Evolutionary conservation across 2,888 invertebrate species (phyloP).

Genomic region (Mesopsocus fuscifrons): DNA sequence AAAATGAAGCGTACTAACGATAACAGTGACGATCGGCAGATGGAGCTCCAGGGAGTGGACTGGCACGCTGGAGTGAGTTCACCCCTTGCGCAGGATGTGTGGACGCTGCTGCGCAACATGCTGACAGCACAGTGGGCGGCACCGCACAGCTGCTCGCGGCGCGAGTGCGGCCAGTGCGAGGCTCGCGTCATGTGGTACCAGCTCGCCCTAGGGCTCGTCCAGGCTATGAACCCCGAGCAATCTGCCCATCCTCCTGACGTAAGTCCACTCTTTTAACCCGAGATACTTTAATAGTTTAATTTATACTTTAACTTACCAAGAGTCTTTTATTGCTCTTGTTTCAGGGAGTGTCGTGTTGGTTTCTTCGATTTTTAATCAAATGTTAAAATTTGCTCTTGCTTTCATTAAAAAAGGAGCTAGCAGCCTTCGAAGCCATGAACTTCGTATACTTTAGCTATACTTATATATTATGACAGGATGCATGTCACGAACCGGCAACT

Average conservation of each 20-base stretch:
- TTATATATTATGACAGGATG: too few species aligned
- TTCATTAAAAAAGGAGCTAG: too few species aligned
- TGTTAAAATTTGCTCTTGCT: too few species aligned
- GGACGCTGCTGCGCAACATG: conserved; percentile 54
- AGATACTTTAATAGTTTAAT: conserved; percentile 5
- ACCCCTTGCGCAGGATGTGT: conserved; percentile 51
- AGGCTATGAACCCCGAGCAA: conserved; percentile 56
- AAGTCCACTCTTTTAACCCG: conserved; percentile 23
- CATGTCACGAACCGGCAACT: too few species aligned
- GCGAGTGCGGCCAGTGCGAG: conserved; percentile 81
- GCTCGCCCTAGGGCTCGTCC: conserved; percentile 57
- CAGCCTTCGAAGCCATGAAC: too few species aligned
- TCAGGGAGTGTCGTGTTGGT: too few species aligned
- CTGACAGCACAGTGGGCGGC: conserved; percentile 51
- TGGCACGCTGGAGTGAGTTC: conserved; percentile 61
- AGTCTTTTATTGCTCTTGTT: too few species aligned
- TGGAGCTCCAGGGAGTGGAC: conserved; percentile 73
- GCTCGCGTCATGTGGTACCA: conserved; percentile 91
- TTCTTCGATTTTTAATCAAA: conserved; percentile 8
- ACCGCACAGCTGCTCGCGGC: conserved; percentile 29
- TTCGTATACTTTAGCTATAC: too few species aligned
- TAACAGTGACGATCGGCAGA: too few species aligned
- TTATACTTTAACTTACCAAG: conserved; percentile 12
- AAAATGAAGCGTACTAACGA: too few species aligned
- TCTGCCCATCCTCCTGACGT: conserved; percentile 59